Percentiles rank a stretch among this genome's conserved stretches.
Conservation (phyloP, 2,888 invertebrate species). For the Lasioglossum calceatum region DNA sequence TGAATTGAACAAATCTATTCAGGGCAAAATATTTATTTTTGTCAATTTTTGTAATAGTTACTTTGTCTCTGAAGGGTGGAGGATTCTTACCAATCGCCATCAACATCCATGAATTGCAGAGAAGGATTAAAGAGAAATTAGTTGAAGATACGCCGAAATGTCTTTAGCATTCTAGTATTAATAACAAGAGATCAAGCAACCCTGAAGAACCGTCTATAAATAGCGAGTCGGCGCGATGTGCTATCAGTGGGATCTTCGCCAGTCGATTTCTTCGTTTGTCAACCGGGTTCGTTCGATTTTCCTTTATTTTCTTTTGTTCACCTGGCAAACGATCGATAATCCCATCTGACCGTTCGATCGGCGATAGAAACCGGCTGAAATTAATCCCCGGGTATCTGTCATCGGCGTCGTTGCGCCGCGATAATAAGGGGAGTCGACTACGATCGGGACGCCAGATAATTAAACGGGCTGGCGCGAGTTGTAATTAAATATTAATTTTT, state of each 20-base stretch:
- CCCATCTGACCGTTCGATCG: constrained; percentile 9
- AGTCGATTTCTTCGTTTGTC: constrained; percentile 20
- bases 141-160: too few relatives aligned
- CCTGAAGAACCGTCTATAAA: background rate
- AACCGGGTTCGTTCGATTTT: background rate
- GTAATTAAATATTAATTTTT: constrained; percentile 43
- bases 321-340: background rate
- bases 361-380: constrained; percentile 12
- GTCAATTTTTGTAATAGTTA: too few relatives aligned
- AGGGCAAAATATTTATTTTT: too few relatives aligned
- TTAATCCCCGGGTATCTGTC: constrained; percentile 25
- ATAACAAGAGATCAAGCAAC: background rate
- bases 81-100: too few relatives aligned
- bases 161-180: background rate
- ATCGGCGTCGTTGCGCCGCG: constrained; percentile 14
- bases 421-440: constrained; percentile 26
- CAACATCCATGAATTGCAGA: too few relatives aligned
- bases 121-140: too few relatives aligned
- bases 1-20: too few relatives aligned
- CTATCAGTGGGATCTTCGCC: background rate
- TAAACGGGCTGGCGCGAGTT: constrained; percentile 16
- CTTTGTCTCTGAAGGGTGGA: too few relatives aligned
- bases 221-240: background rate
- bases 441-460: constrained; percentile 35
- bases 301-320: background rate